Base-by-base conservation (phyloP, 2,797 vertebrate species). In the Smutsia gigantea region DNA sequence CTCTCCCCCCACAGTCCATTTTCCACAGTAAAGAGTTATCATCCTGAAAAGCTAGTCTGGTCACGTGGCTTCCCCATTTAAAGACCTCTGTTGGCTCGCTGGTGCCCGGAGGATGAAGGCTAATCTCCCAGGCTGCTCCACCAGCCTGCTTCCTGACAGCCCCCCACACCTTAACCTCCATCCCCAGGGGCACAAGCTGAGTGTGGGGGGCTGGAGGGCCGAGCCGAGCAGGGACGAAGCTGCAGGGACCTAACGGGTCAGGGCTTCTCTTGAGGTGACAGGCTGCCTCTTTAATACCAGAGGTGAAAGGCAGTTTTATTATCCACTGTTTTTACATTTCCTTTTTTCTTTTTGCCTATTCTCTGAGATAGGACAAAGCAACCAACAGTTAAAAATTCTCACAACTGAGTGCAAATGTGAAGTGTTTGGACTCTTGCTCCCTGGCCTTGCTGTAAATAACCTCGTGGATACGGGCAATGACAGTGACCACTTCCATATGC, bases 21-120 rank as follows among this genome's bases (percentile, higher is more conserved):
- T 94, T 87, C 83, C 39, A 72, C 83, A 42, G 14, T 49, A 31
- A 57, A 69, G 53, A 69, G 37, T 68, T 87, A 64, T 49, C 77
- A 68, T 83, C 77, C 82, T 64, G 77, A 74, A 78, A 96, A 49
- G 39, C 78, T 72, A 51, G 29, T 78, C 49, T 85, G 71, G 18
- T 75, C 78, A 19, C 51, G 11, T 18, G 66, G 17, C 82, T 69
- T 93, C 81, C 34, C n/a, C 39, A 59, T 59, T 72, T 42, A 46
- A 88, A 93, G 89, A 78, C 61, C 68, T 79, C 78, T 42, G 21
- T 34, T 49, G 72, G 72, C 37, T 68, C 42, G 18, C 4, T 39
- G 37, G 74, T 84, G 37, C 72, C 77, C 31, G 2, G 49, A 63
- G 64, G 66, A 89, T 18, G 75, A 53, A 83, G 79, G 39, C 68